Evolutionary conservation across 2,888 invertebrate genomes (phyloP).

Genomic region (Chelonus formosanus): DNA sequence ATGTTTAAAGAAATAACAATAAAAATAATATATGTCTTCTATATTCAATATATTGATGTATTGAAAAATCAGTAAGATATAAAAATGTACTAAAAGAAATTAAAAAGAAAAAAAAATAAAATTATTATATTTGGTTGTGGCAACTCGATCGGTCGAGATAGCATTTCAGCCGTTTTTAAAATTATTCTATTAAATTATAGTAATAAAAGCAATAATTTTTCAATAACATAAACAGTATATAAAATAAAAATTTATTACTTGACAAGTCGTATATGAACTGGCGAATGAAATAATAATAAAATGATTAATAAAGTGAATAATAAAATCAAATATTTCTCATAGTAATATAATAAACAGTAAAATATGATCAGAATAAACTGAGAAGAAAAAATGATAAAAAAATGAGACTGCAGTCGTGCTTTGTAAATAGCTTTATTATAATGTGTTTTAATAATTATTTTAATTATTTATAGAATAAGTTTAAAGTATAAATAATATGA

Average conservation of each 20-base stretch:
- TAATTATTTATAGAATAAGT: constrained; percentile 42
- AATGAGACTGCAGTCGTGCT: constrained; percentile 61
- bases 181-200: constrained; percentile 23
- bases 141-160: constrained; percentile 45
- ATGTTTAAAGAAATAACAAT: too few relatives aligned
- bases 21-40: constrained; percentile 10
- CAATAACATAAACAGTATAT: too few relatives aligned
- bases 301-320: too few relatives aligned
- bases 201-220: too few relatives aligned
- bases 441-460: constrained; percentile 50
- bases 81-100: constrained; percentile 26
- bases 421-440: constrained; percentile 60
- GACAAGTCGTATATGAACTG: too few relatives aligned
- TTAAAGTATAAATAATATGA: too few relatives aligned
- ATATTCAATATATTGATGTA: constrained; percentile 27
- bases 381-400: neutral
- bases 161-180: constrained; percentile 38
- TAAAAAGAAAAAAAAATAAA: constrained; percentile 25
- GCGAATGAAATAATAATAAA: too few relatives aligned
- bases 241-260: too few relatives aligned
- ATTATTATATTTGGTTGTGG: constrained; percentile 34
- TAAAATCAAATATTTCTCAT: constrained; percentile 14
- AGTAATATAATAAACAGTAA: constrained; percentile 1
- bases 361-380: too few relatives aligned
- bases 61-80: constrained; percentile 24